These are phyloP conservation scores for Acrobasis repandana DNA, from an alignment of 2,888 invertebrate genomes.

Conservation along the genomic window DNA sequence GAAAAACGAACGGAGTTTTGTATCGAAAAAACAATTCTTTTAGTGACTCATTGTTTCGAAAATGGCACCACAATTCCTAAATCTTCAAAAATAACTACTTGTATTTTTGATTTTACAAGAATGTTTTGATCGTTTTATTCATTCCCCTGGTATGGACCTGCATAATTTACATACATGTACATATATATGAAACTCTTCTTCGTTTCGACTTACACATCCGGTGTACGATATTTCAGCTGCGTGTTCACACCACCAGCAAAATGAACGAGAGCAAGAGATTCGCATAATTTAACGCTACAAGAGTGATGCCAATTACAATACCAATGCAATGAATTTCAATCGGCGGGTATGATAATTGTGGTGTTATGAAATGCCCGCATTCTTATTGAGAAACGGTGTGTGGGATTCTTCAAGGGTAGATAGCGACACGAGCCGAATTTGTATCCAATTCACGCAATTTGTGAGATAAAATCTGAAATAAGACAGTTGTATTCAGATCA, in stretches of 20 bases:
- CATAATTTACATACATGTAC: no score
- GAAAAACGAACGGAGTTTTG: no score
- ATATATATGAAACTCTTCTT: background rate
- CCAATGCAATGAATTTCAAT: conserved; percentile 10
- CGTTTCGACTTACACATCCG: background rate
- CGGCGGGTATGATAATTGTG: conserved; percentile 15
- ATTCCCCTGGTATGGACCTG: no score
- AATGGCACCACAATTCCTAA: no score
- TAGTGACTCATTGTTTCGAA: no score
- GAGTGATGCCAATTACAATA: background rate
- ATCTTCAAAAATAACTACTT: no score
- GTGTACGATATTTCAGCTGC: conserved; percentile 3
- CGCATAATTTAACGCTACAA: conserved; percentile 17
- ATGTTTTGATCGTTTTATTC: no score
- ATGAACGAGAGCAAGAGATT: conserved; percentile 1
- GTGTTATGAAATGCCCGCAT: conserved; percentile 17
- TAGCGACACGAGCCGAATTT: background rate
- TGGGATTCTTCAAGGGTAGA: conserved; percentile 19
- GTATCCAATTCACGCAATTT: background rate
- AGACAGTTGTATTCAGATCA: background rate
- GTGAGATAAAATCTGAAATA: background rate
- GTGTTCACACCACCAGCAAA: conserved; percentile 8
- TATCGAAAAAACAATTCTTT: no score
- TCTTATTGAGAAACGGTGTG: conserved; percentile 8
- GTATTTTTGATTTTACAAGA: no score